A percentile compares a stretch with the other conserved stretches of the same genome.
Conservation (phyloP, 2,113 vertebrate genomes). For the Gnathonemus echidnorhynchus region DNA sequence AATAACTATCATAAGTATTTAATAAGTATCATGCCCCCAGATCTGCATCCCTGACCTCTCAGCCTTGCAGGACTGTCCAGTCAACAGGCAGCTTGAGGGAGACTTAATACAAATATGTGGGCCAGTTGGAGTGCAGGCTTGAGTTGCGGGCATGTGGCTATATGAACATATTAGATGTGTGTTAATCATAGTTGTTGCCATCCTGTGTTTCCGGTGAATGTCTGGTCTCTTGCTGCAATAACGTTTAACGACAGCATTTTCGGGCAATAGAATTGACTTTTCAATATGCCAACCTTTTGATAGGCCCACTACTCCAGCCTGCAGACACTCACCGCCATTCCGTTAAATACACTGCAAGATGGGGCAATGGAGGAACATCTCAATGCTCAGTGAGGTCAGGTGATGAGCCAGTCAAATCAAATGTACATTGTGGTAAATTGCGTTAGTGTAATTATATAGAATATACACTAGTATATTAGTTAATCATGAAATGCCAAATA, state of each 20-base stretch:
- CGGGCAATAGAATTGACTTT: no score
- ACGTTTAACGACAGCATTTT: no score
- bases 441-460: no score
- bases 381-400: background rate
- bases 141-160: background rate
- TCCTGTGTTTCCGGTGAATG: background rate
- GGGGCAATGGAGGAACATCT: background rate
- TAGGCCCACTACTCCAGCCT: no score
- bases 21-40: background rate
- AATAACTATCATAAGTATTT: background rate
- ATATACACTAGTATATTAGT: no score
- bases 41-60: background rate
- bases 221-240: no score
- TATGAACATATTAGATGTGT: background rate
- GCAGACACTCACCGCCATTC: background rate
- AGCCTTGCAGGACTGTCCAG: background rate
- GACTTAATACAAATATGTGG: background rate
- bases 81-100: background rate
- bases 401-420: background rate
- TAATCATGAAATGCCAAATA: no score
- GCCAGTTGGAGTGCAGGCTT: background rate
- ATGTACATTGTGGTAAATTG: background rate
- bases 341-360: background rate
- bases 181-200: background rate
- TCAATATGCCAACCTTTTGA: no score